Conservation (phyloP, 2,113 vertebrate species). For the Ramphastos sulfuratus region DNA sequence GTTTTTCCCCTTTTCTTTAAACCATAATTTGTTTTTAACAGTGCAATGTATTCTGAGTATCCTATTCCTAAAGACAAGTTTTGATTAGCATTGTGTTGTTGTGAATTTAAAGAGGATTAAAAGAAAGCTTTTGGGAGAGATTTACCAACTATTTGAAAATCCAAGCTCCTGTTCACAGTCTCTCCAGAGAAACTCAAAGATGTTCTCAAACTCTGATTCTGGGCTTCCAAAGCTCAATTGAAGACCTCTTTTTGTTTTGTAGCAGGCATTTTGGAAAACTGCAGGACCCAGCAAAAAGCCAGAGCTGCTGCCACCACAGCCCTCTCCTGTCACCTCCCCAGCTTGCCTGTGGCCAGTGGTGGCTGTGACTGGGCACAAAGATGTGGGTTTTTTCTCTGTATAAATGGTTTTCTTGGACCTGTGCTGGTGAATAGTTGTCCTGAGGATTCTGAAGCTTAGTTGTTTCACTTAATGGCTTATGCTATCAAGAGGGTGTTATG, state of each 20-base stretch:
- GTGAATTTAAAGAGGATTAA: background rate
- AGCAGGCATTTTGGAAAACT: background rate
- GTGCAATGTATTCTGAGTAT: background rate
- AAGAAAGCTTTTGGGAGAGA: background rate
- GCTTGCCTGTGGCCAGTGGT: background rate
- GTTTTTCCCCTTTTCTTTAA: background rate
- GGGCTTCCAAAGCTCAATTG: background rate
- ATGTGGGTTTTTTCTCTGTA: background rate
- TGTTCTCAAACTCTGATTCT: background rate
- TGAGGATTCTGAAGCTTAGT: background rate
- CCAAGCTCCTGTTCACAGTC: background rate
- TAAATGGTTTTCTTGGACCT: background rate
- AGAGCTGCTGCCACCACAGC: background rate
- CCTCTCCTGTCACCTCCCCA: background rate
- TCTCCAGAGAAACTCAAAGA: background rate
- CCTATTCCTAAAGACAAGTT: background rate
- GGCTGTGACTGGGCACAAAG: background rate
- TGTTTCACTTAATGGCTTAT: background rate
- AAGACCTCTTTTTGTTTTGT: background rate
- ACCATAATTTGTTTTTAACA: background rate
- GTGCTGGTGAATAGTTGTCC: background rate
- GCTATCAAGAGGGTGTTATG: background rate
- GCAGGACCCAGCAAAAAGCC: accelerated
- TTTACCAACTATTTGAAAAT: background rate
- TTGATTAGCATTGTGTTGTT: background rate